A percentile compares a stretch with the other conserved stretches of the same genome.
Conservation (phyloP, 1,140 invertebrate genomes). For the Neodiprion pinetum region DNA sequence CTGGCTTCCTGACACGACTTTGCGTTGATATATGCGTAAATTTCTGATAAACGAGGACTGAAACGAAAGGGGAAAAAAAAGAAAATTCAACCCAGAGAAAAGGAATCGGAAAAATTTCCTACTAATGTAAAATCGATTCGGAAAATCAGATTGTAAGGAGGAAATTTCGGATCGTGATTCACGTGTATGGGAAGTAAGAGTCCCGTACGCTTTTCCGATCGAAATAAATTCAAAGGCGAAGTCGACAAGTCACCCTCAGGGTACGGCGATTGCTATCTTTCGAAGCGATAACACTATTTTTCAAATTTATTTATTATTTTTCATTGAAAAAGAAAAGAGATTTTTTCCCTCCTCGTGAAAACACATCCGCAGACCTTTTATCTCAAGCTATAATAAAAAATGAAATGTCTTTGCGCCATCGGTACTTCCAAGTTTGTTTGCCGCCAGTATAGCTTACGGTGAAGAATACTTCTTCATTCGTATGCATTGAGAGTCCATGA, state of each 20-base stretch:
- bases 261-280: neutral
- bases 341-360: neutral
- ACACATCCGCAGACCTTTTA: neutral
- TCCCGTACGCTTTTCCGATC: neutral
- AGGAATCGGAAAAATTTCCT: neutral
- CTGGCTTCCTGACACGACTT: neutral
- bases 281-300: neutral
- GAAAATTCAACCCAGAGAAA: neutral
- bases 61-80: neutral
- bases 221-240: slow-evolving; percentile 2
- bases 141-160: neutral
- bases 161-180: neutral
- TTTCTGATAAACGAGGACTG: neutral
- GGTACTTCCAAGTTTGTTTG: too few relatives aligned
- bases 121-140: neutral
- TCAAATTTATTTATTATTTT: neutral
- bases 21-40: neutral
- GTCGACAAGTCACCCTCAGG: neutral
- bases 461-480: too few relatives aligned
- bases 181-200: neutral
- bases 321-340: neutral
- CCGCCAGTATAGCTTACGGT: too few relatives aligned
- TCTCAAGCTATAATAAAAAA: neutral
- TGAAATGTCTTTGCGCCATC: neutral
- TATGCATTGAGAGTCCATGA: too few relatives aligned